phyloP scores from a whole-genome alignment of 2,888 invertebrate species.

The Sycophila texana region DNA sequence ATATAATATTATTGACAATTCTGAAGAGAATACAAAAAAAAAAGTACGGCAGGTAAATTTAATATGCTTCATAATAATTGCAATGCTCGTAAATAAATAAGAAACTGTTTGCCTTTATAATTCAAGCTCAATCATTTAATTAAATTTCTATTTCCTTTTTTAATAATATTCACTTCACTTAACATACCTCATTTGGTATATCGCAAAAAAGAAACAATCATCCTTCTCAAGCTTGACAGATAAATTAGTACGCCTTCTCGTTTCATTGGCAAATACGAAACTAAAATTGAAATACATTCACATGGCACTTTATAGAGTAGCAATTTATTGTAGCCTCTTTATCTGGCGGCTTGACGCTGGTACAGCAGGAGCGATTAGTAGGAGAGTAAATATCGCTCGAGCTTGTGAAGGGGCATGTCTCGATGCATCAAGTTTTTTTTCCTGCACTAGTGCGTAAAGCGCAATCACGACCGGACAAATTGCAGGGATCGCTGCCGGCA shows the following conservation, averaged over 20 bases:
- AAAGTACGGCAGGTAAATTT: too few species aligned
- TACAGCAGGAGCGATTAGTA: conserved; percentile 1
- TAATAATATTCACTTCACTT: not conserved
- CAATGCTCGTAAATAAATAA: too few species aligned
- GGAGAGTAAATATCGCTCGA: not conserved
- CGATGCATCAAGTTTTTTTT: conserved; percentile 20
- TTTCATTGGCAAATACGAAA: too few species aligned
- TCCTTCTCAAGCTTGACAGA: not conserved
- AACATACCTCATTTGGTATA: not conserved
- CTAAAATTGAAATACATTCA: too few species aligned
- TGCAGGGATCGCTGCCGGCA: not conserved
- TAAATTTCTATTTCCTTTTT: too few species aligned
- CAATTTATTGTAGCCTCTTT: not conserved
- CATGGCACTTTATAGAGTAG: not conserved
- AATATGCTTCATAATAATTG: too few species aligned
- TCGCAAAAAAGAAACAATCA: not conserved
- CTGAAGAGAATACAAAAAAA: too few species aligned
- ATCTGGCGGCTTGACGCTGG: not conserved
- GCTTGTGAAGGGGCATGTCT: not conserved
- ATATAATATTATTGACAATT: too few species aligned
- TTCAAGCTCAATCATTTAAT: too few species aligned
- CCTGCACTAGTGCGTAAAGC: not conserved
- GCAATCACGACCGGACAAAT: conserved; percentile 19
- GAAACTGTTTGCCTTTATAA: too few species aligned
- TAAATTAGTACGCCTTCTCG: not conserved